Evolutionary conservation across 2,888 invertebrate species (phyloP), one percentile per base, ranked within the genome.

Genomic region (Lycaena phlaeas): DNA sequence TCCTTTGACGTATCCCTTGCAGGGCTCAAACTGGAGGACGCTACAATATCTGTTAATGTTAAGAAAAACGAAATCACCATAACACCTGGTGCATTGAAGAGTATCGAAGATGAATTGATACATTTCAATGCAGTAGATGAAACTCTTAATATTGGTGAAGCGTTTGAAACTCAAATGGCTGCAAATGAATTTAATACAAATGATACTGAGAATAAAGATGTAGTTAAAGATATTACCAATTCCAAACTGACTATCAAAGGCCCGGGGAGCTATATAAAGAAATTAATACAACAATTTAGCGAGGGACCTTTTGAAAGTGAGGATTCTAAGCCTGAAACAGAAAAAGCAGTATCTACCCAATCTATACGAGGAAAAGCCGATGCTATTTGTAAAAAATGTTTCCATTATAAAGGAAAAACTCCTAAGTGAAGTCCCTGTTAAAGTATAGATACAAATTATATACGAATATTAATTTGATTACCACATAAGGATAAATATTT

Each of bases 1-100:
- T 88, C 88, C 0, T 84, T 88, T 2, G 88, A 87, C 46, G 81
- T 86, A 1, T 74, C 85, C 1, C 65, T 85, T 2, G 58, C 72
- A 1, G 70, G 70, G 1, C 49, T 82, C 3, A 64, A 59, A 26
- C 50, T 81, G 3, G 76, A 79, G 4, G 81, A 79, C 11, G 73
- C 81, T 12, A 72, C 69, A 62, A 70, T 82, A 12, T 79, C 77
- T 0, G 68, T 84, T 3, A 76, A 84, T 36, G 66, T 71, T 46
- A 72, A 70, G 49, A 77, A 69, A n/a, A 79, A 64, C 25, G 81
- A 84, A 63, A 81, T 84, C 1, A 64, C 58, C 0, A 81, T 84
- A 2, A 84, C 84, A 1, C 84, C 84, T 2, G 81, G 77, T 9
- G 68, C 64, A 6, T 63, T 66, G 0, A 82, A 76, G 42, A 59